These are phyloP conservation scores for Eretmocerus hayati DNA, from an alignment of 2,888 invertebrate genomes.

Conservation along the genomic window DNA sequence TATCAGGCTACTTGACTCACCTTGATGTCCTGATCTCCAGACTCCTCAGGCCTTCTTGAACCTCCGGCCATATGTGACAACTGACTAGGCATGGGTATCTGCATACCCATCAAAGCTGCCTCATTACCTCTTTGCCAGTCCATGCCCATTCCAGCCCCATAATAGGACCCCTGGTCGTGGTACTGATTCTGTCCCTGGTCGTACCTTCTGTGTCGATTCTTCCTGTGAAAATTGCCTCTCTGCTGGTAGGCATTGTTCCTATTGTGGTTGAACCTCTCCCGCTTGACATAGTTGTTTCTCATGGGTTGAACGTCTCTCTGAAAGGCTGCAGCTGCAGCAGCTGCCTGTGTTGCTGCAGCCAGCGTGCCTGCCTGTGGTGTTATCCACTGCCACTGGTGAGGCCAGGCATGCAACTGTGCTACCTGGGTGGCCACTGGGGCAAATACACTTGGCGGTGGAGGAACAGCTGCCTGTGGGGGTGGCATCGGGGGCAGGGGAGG, in stretches of 20 bases:
- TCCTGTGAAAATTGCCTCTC: slow-evolving; percentile 40
- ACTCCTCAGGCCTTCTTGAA: slow-evolving; percentile 31
- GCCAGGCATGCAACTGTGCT: slow-evolving; percentile 38
- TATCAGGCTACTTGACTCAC: slow-evolving; percentile 7
- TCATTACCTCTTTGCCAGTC: slow-evolving; percentile 40
- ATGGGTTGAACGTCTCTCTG: slow-evolving; percentile 35
- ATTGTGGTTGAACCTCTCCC: slow-evolving; percentile 39
- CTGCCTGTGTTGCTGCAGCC: slow-evolving; percentile 32
- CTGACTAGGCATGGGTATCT: slow-evolving; percentile 34
- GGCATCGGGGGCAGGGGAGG: slow-evolving; percentile 45
- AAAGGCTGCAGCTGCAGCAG: slow-evolving; percentile 29
- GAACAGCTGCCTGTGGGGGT: slow-evolving; percentile 37
- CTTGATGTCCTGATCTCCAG: slow-evolving; percentile 34
- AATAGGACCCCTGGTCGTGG: slow-evolving; percentile 36
- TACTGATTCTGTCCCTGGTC: slow-evolving; percentile 36
- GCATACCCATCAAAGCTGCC: slow-evolving; percentile 31
- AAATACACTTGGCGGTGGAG: slow-evolving; percentile 36
- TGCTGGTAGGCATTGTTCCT: slow-evolving; percentile 36
- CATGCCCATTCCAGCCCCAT: slow-evolving; percentile 32
- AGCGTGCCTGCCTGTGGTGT: slow-evolving; percentile 35
- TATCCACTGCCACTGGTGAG: slow-evolving; percentile 43
- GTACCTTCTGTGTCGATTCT: slow-evolving; percentile 34
- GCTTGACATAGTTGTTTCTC: slow-evolving; percentile 35
- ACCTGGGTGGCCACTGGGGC: slow-evolving; percentile 40
- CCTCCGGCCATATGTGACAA: slow-evolving; percentile 24